phyloP scores from a whole-genome alignment of 2,888 invertebrate genomes.

The Dimorphilus gyrociliatus region DNA sequence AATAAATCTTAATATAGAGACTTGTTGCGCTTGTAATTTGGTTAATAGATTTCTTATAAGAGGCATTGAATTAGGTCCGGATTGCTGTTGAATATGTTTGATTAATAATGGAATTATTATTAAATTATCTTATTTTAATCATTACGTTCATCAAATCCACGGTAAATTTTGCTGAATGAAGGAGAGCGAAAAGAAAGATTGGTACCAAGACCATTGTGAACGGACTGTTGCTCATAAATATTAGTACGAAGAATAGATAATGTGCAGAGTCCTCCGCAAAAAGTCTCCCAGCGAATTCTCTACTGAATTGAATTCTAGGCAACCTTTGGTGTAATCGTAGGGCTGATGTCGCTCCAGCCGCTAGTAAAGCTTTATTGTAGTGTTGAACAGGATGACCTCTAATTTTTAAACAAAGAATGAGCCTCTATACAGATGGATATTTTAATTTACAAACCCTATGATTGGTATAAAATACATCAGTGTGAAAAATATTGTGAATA shows the following conservation, averaged over 20 bases:
- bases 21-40: slow-evolving; percentile 72
- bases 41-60: slow-evolving; percentile 67
- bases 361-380: slow-evolving; percentile 59
- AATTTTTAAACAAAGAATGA: no score
- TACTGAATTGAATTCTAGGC: slow-evolving; percentile 58
- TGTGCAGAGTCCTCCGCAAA: slow-evolving; percentile 70
- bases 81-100: slow-evolving; percentile 50
- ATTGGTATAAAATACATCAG: slow-evolving; percentile 12
- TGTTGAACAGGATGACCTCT: no score
- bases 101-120: no score
- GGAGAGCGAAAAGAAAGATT: slow-evolving; percentile 70
- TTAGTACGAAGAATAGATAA: slow-evolving; percentile 81
- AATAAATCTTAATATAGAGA: slow-evolving; percentile 71
- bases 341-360: slow-evolving; percentile 85
- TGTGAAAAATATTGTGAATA: slow-evolving; percentile 45
- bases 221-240: slow-evolving; percentile 78
- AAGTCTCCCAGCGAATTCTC: slow-evolving; percentile 65
- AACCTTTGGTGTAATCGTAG: slow-evolving; percentile 83
- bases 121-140: no score
- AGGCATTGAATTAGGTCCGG: slow-evolving; percentile 84
- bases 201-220: slow-evolving; percentile 79
- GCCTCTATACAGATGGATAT: neutral
- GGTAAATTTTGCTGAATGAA: slow-evolving; percentile 83
- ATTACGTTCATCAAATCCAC: slow-evolving; percentile 76
- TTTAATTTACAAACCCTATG: slow-evolving; percentile 6